Evolutionary conservation across 1,140 invertebrate genomes (phyloP).

Genomic region (Drosophila santomea): DNA sequence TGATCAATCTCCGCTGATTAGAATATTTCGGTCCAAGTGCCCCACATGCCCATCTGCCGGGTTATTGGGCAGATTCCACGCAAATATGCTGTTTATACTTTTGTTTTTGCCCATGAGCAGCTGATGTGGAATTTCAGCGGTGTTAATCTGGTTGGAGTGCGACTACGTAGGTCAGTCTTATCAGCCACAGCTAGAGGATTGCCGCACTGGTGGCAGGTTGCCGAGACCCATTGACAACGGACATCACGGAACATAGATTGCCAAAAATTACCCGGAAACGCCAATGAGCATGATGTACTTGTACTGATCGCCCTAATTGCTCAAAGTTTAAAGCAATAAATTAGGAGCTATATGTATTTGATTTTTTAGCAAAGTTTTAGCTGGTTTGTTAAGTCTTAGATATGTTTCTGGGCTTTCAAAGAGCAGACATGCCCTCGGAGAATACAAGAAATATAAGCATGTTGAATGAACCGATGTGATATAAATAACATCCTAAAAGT

Average conservation of each 20-base stretch:
- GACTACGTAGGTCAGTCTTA: slow-evolving; percentile 9
- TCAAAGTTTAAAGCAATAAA: neutral
- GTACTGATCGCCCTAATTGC: neutral
- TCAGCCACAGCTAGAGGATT: slow-evolving; percentile 16
- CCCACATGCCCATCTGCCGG: slow-evolving; percentile 1
- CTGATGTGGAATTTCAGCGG: slow-evolving; percentile 23
- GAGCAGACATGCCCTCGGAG: too few relatives aligned
- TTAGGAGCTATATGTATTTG: neutral
- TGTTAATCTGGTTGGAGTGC: slow-evolving; percentile 1
- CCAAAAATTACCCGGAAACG: slow-evolving; percentile 22
- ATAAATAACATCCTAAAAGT: neutral
- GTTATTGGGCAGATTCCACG: slow-evolving; percentile 39
- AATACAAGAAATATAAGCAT: too few relatives aligned
- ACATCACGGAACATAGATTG: slow-evolving; percentile 17
- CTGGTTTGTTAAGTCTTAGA: too few relatives aligned
- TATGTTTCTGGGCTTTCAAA: too few relatives aligned
- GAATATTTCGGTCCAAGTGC: slow-evolving; percentile 21
- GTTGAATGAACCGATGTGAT: neutral
- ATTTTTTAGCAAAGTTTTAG: too few relatives aligned
- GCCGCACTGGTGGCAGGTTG: slow-evolving; percentile 2
- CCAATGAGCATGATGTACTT: neutral
- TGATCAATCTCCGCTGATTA: slow-evolving; percentile 57
- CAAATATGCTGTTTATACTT: slow-evolving; percentile 36
- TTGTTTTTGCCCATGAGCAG: slow-evolving; percentile 21
- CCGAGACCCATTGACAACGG: slow-evolving; percentile 18